Base-by-base conservation (phyloP, 2,113 vertebrate genomes). In the Colossoma macropomum region DNA sequence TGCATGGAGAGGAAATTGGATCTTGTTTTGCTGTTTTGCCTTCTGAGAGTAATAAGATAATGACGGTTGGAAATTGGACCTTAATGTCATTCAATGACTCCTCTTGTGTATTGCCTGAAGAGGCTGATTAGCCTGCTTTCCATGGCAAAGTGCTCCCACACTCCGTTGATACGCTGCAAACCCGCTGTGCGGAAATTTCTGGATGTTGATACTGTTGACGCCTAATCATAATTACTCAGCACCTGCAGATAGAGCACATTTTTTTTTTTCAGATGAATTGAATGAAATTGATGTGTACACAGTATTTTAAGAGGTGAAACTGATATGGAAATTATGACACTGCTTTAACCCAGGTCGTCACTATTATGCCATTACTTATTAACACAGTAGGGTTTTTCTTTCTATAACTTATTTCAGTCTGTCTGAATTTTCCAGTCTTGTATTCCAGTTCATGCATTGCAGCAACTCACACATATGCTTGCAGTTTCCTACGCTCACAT, bases 21-120 rank as follows among this genome's bases (percentile, higher is more conserved):
- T 84, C 75, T 78, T 86, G 82, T 85, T 82, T 85, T 83, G 70
- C 83, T 86, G 78, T 89, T 89, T 85, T 84, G 69, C 84, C 75
- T 80, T 73, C 80, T 80, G 74, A 68, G 84, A 88, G 84, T 83
- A 86, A 88, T 85, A 85, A 88, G 84, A 86, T 90, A 88, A 88
- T 86, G 87, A 83, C 70, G 72, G 45, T 41, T 81, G 84, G 71
- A 87, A 87, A 88, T 88, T 87, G 82, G 79, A 78, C 77, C 75
- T 84, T 86, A 88, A 86, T 87, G 86, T 85, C 84, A 85, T 82
- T 80, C 80, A 86, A 63, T 48, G 68, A 70, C 87, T 86, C 78
- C 84, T 83, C 82, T 85, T 80, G 84, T 79, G 86, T 80, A 82
- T 89, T 86, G 83, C 85, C 83, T 87, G 82, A 88, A 86, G 85